Evolutionary conservation across 2,888 invertebrate species (phyloP).

Genomic region (Folsomia candida): DNA sequence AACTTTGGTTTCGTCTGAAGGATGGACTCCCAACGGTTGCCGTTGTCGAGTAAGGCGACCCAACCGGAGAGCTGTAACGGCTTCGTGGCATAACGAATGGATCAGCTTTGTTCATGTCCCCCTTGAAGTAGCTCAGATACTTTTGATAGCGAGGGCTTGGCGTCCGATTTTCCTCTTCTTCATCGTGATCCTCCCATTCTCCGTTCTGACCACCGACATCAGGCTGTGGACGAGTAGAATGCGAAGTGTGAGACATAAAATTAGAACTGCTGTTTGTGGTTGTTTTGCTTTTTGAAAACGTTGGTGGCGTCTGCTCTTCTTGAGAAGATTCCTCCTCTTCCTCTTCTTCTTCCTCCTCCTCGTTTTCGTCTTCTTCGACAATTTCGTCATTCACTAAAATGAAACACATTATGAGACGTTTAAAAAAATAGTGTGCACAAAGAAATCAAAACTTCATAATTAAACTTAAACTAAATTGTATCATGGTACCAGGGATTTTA

Average conservation of each 20-base stretch:
- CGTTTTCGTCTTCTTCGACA: slow-evolving; percentile 5
- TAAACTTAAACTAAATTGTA: too few relatives aligned
- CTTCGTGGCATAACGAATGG: neutral
- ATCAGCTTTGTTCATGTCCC: neutral
- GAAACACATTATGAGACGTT: too few relatives aligned
- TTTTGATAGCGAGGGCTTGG: slow-evolving; percentile 9
- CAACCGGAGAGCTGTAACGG: neutral
- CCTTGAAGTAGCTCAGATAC: slow-evolving; percentile 21
- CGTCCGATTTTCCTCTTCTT: neutral
- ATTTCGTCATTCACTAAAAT: neutral
- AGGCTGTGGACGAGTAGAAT: neutral
- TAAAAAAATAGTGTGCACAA: too few relatives aligned
- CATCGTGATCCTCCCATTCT: neutral
- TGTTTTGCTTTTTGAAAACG: too few relatives aligned
- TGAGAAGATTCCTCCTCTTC: neutral
- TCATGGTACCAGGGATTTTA: too few relatives aligned
- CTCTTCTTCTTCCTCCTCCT: slow-evolving; percentile 10
- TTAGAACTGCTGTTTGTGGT: too few relatives aligned
- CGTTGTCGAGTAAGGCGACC: slow-evolving; percentile 7
- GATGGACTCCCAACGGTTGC: neutral
- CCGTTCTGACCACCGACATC: neutral
- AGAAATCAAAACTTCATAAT: too few relatives aligned
- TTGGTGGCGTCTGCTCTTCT: too few relatives aligned
- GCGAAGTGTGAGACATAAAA: neutral
- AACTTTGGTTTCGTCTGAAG: neutral